Conservation (phyloP, 2,113 vertebrate genomes). For the Hyperoodon ampullatus region DNA sequence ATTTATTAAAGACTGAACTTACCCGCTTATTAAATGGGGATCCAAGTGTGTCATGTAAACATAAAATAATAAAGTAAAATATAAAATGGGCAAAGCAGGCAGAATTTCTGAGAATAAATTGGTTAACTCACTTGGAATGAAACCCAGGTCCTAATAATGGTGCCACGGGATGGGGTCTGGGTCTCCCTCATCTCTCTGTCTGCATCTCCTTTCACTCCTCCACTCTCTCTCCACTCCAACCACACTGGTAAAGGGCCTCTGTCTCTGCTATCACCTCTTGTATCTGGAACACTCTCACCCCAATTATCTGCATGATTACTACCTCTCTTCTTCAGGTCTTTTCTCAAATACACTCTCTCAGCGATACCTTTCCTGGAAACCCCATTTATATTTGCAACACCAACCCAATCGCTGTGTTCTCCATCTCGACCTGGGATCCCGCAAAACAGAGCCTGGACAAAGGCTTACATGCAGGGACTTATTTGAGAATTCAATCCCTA, state of each 20-base stretch:
- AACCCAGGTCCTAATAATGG: neutral
- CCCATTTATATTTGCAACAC: neutral
- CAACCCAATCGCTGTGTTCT: neutral
- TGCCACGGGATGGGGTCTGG: neutral
- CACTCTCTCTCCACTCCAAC: neutral
- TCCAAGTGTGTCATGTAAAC: neutral
- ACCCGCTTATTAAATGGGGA: neutral
- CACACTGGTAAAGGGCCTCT: neutral
- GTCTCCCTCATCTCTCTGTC: neutral
- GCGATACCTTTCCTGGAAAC: neutral
- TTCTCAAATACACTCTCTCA: neutral
- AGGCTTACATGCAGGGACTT: neutral
- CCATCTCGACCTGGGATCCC: neutral
- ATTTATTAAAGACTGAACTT: neutral
- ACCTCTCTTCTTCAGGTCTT: neutral
- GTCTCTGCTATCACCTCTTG: neutral
- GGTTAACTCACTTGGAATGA: neutral
- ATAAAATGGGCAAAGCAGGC: neutral
- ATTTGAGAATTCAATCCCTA: neutral
- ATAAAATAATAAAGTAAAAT: neutral
- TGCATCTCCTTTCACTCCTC: neutral
- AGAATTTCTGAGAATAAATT: neutral
- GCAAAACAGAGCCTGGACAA: too few relatives aligned
- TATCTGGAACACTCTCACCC: neutral
- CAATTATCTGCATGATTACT: neutral